phyloP scores from a whole-genome alignment of 2,888 invertebrate species.

The Plebejus anna region DNA sequence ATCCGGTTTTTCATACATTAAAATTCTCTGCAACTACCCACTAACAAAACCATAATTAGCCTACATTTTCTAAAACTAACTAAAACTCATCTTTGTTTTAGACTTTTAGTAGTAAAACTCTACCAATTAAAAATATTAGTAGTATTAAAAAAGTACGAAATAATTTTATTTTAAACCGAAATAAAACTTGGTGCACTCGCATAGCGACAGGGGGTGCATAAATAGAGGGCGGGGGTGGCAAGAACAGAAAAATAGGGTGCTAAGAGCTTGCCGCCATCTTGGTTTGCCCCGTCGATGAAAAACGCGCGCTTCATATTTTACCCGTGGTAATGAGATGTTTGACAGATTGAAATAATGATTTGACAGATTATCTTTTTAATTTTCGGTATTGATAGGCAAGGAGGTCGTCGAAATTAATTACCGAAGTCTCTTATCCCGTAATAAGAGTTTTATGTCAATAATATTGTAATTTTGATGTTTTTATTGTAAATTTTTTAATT shows the following conservation, averaged over 20 bases:
- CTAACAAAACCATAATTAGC: background rate
- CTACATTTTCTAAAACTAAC: background rate
- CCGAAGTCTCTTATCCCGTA: background rate
- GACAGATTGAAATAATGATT: constrained; percentile 24
- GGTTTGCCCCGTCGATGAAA: constrained; percentile 53
- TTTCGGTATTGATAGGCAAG: background rate
- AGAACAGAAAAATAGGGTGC: constrained; percentile 73
- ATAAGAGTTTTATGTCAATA: background rate
- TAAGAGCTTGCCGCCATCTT: constrained; percentile 69
- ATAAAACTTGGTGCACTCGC: constrained; percentile 52
- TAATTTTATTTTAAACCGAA: constrained; percentile 44
- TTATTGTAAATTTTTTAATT: background rate
- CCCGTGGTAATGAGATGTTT: constrained; percentile 31
- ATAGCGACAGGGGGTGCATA: constrained; percentile 51
- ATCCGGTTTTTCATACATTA: too few species aligned
- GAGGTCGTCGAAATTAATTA: constrained; percentile 12
- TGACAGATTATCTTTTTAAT: constrained; percentile 15
- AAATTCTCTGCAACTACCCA: too few species aligned
- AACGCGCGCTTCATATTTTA: constrained; percentile 44
- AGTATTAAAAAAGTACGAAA: constrained; percentile 41
- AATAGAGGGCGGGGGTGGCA: constrained; percentile 55
- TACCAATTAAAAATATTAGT: constrained; percentile 45
- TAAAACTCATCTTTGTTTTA: background rate
- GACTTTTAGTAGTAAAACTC: constrained; percentile 37
- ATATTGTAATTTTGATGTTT: background rate